These are phyloP conservation scores for Euphydryas editha DNA, from an alignment of 2,888 invertebrate genomes.

Conservation along the genomic window DNA sequence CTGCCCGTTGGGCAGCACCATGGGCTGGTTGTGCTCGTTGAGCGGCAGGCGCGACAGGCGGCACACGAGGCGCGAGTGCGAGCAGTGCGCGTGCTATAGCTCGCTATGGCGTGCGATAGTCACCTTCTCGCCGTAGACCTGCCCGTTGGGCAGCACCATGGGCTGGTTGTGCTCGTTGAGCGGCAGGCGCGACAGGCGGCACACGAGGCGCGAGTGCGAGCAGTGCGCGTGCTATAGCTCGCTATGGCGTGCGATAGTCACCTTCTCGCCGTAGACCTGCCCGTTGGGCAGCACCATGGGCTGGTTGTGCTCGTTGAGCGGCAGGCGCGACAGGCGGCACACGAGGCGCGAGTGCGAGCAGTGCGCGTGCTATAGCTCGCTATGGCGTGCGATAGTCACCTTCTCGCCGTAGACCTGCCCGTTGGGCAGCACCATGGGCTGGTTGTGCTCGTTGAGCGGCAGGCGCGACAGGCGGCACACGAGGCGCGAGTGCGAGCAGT, in stretches of 20 bases:
- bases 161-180: slow-evolving; percentile 99
- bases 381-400: slow-evolving; percentile 66
- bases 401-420: slow-evolving; percentile 98
- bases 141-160: slow-evolving; percentile 99
- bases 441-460: slow-evolving; percentile 98
- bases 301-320: too few relatives aligned
- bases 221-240: too few relatives aligned
- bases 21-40: slow-evolving; percentile 98
- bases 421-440: slow-evolving; percentile 99
- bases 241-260: too few relatives aligned
- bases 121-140: slow-evolving; percentile 96
- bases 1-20: slow-evolving; percentile 99
- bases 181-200: slow-evolving; percentile 64
- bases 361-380: slow-evolving; percentile 95
- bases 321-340: too few relatives aligned
- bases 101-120: slow-evolving; percentile 59
- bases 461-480: slow-evolving; percentile 95
- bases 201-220: too few relatives aligned
- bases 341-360: neutral
- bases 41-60: slow-evolving; percentile 80
- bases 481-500: slow-evolving; percentile 97
- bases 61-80: neutral
- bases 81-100: slow-evolving; percentile 92
- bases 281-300: too few relatives aligned
- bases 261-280: too few relatives aligned